Evolutionary conservation across 2,797 vertebrate species (phyloP), one percentile per base, ranked within the genome.

Genomic region (Amblyopsis hoosieri): DNA sequence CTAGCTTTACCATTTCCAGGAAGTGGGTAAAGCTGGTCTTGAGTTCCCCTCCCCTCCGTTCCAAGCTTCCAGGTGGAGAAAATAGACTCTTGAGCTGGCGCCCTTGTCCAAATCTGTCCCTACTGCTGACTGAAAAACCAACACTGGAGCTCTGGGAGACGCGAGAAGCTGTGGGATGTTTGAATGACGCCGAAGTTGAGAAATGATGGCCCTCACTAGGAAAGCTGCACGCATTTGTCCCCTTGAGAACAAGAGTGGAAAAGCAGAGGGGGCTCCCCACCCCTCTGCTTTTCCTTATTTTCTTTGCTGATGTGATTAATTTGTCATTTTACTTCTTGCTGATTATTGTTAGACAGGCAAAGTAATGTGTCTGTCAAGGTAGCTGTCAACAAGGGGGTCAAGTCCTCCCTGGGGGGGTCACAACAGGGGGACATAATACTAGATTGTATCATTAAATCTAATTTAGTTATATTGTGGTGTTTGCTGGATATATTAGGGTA

Each of bases 31-130:
- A 89, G 85, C 78, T 75, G 81, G 88, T 87, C 84, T 93, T 87
- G 84, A 85, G 86, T 93, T 93, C 90, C 91, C 76, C 80, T 80
- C 81, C 81, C 72, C 71, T 82, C 80, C 75, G 60, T 80, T 76
- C 71, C 79, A 72, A 82, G 83, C 83, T 88, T 85, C 78, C 88
- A 89, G 88, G 86, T 90, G 90, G 86, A 90, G 87, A 91, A 92
- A 93, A 92, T 92, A 92, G 91, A 90, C 89, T 80, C 81, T 29
- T 37, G 33, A 37, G 85, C 85, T 79, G 82, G 85, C 80, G 63
- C 85, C 83, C 85, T 70, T 72, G 71, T 89, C 85, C 87, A 90
- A 90, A 89, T 92, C 79, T 81, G 84, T 88, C 89, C 78, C 78
- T 79, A 72, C 73, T 69, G 66, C 70, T 83, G 69, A 83, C 82